Conservation (phyloP, 2,797 vertebrate genomes). For the Leptodactylus fallax region DNA sequence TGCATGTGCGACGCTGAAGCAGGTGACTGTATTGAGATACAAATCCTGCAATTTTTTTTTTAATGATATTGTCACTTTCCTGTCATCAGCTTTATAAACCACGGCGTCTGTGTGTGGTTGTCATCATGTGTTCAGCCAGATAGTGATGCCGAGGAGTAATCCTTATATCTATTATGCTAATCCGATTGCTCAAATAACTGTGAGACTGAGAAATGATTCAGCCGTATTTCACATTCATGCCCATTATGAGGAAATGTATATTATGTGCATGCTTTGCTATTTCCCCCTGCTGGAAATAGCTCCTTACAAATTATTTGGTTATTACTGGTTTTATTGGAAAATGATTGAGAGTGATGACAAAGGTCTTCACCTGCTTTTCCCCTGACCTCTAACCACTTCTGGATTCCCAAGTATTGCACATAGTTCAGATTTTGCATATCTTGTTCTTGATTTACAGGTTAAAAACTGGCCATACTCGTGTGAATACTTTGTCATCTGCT, state of each 20-base stretch:
- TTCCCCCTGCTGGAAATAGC: background rate
- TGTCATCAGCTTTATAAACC: no score
- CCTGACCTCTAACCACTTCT: background rate
- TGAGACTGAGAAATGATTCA: background rate
- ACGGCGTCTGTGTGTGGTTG: background rate
- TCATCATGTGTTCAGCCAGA: slow-evolving; percentile 29
- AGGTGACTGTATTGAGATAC: no score
- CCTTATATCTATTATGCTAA: background rate
- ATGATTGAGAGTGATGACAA: background rate
- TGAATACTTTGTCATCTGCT: background rate
- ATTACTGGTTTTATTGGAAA: background rate
- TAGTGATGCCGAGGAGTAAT: background rate
- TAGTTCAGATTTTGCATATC: background rate
- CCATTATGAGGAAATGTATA: background rate
- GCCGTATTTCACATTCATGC: background rate
- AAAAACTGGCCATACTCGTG: background rate
- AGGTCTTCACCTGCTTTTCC: background rate
- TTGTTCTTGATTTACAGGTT: background rate
- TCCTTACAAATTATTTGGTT: background rate
- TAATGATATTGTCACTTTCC: no score
- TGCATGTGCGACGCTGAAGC: no score
- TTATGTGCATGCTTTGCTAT: background rate
- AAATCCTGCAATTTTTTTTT: no score
- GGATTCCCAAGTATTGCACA: background rate
- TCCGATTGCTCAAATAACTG: background rate